Evolutionary conservation across 2,113 vertebrate species (phyloP).

Genomic region (Phocoena phocoena): DNA sequence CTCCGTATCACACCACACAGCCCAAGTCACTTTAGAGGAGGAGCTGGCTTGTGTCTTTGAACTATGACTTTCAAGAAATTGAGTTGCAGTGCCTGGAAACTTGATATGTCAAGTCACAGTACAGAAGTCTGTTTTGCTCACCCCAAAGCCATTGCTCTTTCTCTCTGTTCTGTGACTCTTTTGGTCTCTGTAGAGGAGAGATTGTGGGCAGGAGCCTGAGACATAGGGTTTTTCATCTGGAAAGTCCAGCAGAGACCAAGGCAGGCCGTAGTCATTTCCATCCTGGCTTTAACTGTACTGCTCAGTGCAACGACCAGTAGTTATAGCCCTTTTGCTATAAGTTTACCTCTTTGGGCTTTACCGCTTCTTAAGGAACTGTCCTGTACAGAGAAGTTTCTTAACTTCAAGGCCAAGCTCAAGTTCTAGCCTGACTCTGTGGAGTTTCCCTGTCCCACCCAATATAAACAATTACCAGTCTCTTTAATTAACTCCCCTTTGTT

Average conservation of each 20-base stretch:
- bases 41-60: neutral
- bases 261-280: neutral
- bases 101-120: neutral
- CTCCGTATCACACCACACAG: neutral
- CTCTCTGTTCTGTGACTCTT: neutral
- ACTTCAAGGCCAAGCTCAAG: neutral
- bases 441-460: neutral
- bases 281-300: accelerated
- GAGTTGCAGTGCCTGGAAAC: neutral
- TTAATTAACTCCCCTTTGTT: neutral
- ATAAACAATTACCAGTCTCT: neutral
- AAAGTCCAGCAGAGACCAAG: neutral
- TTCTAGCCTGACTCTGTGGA: neutral
- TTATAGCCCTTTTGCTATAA: neutral
- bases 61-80: neutral
- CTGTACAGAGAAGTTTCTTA: neutral
- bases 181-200: neutral
- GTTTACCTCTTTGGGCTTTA: neutral
- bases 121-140: neutral
- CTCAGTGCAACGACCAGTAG: neutral
- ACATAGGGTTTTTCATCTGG: neutral
- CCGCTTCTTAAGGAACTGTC: neutral
- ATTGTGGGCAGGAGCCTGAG: neutral
- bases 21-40: neutral
- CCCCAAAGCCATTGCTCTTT: neutral